Base-by-base conservation (phyloP, 2,113 vertebrate genomes). In the Nibea coibor region DNA sequence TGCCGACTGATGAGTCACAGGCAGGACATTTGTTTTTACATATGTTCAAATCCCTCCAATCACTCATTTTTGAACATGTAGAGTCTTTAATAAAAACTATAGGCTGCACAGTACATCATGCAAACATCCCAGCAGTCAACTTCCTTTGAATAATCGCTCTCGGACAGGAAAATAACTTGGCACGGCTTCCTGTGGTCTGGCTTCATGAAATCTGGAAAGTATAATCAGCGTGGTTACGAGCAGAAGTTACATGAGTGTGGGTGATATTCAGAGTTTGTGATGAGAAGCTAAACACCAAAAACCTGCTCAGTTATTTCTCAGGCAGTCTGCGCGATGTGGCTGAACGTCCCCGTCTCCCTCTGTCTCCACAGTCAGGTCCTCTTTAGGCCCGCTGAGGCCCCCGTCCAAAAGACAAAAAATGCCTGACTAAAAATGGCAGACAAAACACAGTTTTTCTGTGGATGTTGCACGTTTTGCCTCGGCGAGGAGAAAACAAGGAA, bases 401-500 rank as follows among this genome's bases (percentile, higher is more conserved):
- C 20, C 16, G 5, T 39, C 35, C 35, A 39, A 9, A 39, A 39
- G 2, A 39, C 6, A 19, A 22, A 24, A 75, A 62, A 63, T 42
- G 17, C 67, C 35, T 4, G 67, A 62, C 61, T 39, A 59, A 51
- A 79, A 87, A 75, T 26, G 47, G 42, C 53, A 51, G 54, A 78
- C 76, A 73, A 85, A 90, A 68, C 22, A 39, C 73, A 8, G 1
- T 3, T 56, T 82, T 77, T 82, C 51, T 82, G 82, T 82, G 65
- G 83, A 77, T 54, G 88, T 10, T 87, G 84, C 79, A 67, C 73
- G 77, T 87, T 81, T 80, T 86, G 75, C 72, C 65, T 88, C 62
- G 3, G 47, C 56, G 82, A 79, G 67, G 48, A 70, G 83, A 77
- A 87, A 91, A 91, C 88, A 85, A 79, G 75, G 75, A 87, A 91